Base-by-base conservation (phyloP, 2,888 invertebrate species). In the Diachrysia chrysitis region DNA sequence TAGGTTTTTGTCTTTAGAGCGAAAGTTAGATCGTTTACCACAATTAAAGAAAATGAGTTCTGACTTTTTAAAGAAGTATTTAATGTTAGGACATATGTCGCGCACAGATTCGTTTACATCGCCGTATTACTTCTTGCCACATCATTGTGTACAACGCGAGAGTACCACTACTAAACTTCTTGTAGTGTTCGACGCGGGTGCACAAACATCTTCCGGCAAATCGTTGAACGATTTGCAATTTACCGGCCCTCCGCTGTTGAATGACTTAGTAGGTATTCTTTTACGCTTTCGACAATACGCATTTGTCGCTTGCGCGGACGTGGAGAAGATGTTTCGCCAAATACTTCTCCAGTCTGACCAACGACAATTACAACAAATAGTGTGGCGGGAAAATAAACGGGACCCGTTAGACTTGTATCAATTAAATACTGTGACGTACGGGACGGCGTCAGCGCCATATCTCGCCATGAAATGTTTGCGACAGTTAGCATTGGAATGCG, bases 291-390 rank as follows among this genome's bases (percentile, higher is more conserved):
- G 19, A 48, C 48, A 48, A 19, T 48, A 48, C n/a, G n/a, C 14
- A 48, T 48, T n/a, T 48, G 48, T 48, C 9, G n/a, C n/a, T n/a
- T 48, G n/a, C n/a, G 48, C 48, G 16, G 48, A 48, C n/a, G 48
- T 48, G 14, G 48, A 48, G n/a, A 48, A 48, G n/a, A 48, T 48
- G 48, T 48, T 14, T n/a, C 48, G 48, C n/a, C 48, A 48, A n/a
- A 48, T n/a, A 7, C 9, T 48, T n/a, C n/a, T 48, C 14, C 48
- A 48, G n/a, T n/a, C 48, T 14, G n/a, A 48, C n/a, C n/a, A 48
- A 6, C 48, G 48, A n/a, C 48, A 48, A 19, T 14, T 51, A 9
- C 51, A 48, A 23, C 51, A 51, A 19, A 51, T 51, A 7, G 2
- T 51, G 17, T 51, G 54, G 54, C 54, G 54, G 2, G 54, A 55